phyloP scores from a whole-genome alignment of 2,113 vertebrate genomes.

The Apus apus region DNA sequence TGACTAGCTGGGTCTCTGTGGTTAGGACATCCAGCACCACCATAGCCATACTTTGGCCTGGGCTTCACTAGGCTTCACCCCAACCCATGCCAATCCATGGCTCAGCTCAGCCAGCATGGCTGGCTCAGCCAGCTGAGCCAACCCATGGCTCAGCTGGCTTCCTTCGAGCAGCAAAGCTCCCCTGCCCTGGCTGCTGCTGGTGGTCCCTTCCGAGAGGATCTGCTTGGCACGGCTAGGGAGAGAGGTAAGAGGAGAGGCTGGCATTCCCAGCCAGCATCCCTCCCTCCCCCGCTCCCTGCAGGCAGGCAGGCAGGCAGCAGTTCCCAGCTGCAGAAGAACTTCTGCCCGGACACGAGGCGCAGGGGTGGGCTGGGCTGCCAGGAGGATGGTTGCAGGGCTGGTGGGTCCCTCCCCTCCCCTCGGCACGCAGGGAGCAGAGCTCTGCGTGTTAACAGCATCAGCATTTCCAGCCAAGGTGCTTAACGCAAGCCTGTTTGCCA shows the following conservation, averaged over 20 bases:
- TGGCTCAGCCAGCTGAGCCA: too few relatives aligned
- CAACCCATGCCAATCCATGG: accelerated
- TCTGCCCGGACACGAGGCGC: accelerated
- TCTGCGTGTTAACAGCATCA: not conserved
- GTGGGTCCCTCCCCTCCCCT: not conserved
- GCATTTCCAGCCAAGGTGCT: conserved; percentile 43
- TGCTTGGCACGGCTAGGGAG: not conserved
- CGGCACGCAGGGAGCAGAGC: accelerated
- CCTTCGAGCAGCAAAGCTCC: not conserved
- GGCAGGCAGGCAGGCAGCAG: not conserved
- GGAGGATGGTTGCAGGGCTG: not conserved
- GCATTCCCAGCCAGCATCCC: not conserved
- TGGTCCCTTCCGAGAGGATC: not conserved
- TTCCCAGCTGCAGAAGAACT: not conserved
- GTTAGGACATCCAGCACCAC: not conserved
- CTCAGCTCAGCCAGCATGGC: too few relatives aligned
- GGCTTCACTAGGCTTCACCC: not conserved
- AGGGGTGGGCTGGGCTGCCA: not conserved
- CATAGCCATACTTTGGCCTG: not conserved
- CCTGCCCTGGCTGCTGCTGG: not conserved
- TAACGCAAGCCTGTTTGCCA: conserved; percentile 12
- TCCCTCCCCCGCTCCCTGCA: not conserved
- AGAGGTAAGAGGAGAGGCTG: not conserved
- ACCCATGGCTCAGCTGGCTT: not conserved
- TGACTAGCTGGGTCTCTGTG: not conserved